Evolutionary conservation across 2,113 vertebrate genomes (phyloP).

Genomic region (Cheirogaleus medius): DNA sequence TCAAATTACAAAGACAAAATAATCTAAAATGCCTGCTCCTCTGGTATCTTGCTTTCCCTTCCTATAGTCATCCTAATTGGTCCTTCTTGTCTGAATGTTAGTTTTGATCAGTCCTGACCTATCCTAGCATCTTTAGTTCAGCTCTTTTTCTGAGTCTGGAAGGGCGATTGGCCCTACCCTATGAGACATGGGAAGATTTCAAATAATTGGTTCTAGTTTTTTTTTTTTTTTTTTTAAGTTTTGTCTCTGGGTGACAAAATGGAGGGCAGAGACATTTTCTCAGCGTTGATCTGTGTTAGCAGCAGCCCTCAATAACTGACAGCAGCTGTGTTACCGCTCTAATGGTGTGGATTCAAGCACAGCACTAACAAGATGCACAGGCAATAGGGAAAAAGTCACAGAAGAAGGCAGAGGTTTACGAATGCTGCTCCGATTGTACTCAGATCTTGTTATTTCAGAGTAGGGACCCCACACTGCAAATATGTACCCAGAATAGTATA

Average conservation of each 20-base stretch:
- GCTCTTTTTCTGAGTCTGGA: neutral
- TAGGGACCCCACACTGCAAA: too few species aligned
- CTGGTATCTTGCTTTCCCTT: neutral
- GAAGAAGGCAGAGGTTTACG: neutral
- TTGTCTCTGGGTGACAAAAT: slow-evolving; percentile 31
- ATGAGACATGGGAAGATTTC: neutral
- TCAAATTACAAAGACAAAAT: neutral
- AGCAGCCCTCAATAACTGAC: neutral
- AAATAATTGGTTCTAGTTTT: slow-evolving; percentile 29
- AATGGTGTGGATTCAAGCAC: neutral
- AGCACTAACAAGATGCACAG: neutral
- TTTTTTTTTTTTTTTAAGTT: neutral
- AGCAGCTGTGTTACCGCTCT: neutral
- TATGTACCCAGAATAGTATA: neutral
- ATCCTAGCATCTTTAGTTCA: neutral
- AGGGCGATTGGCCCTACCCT: neutral
- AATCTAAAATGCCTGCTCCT: neutral
- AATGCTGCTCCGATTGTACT: neutral
- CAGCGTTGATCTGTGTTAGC: neutral
- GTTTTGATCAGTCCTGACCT: slow-evolving; percentile 33
- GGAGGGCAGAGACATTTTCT: neutral
- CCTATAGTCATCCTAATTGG: neutral
- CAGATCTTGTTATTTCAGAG: neutral
- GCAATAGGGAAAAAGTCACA: neutral
- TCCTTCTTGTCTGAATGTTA: neutral